Conservation (phyloP, 2,797 vertebrate genomes). For the Diplodus sargus region DNA sequence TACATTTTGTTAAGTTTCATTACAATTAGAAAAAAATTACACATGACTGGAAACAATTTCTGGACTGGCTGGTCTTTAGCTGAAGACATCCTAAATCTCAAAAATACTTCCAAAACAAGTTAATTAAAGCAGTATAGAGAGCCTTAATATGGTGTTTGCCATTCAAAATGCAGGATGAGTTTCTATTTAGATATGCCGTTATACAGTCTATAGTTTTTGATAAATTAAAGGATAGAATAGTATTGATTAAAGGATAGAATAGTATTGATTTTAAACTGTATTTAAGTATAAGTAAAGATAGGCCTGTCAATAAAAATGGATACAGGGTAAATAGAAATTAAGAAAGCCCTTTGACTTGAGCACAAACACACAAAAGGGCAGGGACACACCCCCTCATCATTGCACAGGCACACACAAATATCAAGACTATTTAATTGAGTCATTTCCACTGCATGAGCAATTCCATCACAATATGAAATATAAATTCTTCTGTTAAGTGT, state of each 20-base stretch:
- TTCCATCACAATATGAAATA: not conserved
- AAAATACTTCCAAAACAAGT: not conserved
- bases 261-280: not conserved
- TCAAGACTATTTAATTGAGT: not conserved
- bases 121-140: no score
- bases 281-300: not conserved
- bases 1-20: not conserved
- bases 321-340: not conserved
- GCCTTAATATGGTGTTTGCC: not conserved
- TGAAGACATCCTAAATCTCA: not conserved
- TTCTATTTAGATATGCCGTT: not conserved
- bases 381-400: not conserved
- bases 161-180: no score
- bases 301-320: not conserved
- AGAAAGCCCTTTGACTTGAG: not conserved
- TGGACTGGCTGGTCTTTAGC: not conserved
- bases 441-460: constrained; percentile 10
- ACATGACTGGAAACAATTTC: not conserved
- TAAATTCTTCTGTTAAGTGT: not conserved
- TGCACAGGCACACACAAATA: not conserved
- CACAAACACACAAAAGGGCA: not conserved
- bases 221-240: not conserved
- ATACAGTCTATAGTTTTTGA: not conserved
- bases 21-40: not conserved
- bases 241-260: no score